Conservation (phyloP, 2,888 invertebrate species). For the Melieria picta region DNA sequence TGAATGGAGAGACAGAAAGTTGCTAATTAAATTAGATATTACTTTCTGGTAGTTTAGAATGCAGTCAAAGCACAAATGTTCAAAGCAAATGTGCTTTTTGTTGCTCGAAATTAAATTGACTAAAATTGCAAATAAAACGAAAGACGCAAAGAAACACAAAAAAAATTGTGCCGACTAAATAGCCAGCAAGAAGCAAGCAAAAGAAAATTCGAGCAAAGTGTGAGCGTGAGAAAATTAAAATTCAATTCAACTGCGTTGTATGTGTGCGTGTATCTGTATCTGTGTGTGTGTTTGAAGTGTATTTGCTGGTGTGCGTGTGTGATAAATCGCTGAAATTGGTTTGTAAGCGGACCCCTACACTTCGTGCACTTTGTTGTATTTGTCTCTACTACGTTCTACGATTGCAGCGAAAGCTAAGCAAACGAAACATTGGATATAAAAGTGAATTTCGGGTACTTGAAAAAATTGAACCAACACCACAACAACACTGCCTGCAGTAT, state of each 20-base stretch:
- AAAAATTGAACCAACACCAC: no score
- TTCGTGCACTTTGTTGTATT: no score
- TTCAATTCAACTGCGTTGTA: no score
- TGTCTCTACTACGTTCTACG: no score
- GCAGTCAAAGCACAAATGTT: background rate
- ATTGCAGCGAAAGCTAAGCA: no score
- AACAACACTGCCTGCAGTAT: no score
- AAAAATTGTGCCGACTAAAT: background rate
- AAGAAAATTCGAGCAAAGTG: background rate
- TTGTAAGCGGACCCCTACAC: slow-evolving; percentile 3
- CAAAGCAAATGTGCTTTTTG: no score
- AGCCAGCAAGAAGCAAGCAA: background rate
- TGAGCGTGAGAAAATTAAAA: no score
- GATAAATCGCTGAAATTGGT: slow-evolving; percentile 28
- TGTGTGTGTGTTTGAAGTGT: background rate
- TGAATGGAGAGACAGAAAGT: background rate
- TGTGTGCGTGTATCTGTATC: background rate
- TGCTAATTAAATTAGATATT: slow-evolving; percentile 25
- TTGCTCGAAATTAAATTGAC: no score
- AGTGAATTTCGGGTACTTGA: background rate
- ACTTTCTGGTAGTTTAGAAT: background rate
- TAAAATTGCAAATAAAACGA: slow-evolving; percentile 1
- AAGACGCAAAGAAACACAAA: background rate
- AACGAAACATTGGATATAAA: slow-evolving; percentile 7
- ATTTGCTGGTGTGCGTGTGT: slow-evolving; percentile 12